These are phyloP conservation scores for Astyanax mexicanus DNA, from an alignment of 2,797 vertebrate genomes.

Conservation along the genomic window DNA sequence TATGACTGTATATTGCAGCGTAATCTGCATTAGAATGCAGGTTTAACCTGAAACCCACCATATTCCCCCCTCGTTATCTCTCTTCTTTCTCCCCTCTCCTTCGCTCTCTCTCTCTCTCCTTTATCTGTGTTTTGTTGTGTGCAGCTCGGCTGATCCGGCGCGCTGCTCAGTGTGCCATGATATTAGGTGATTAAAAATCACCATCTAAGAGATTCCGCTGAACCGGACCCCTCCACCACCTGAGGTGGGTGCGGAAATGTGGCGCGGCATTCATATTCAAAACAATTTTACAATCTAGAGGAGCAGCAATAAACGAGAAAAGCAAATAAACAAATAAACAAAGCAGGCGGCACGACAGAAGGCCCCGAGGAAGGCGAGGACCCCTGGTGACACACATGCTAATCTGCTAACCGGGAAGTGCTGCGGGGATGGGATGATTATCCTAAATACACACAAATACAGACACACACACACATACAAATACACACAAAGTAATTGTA, in stretches of 20 bases:
- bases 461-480: neutral
- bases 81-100: too few relatives aligned
- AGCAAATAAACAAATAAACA: conserved; percentile 64
- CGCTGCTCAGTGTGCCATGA: conserved; percentile 70
- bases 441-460: neutral
- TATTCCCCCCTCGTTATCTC: too few relatives aligned
- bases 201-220: conserved; percentile 66
- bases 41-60: too few relatives aligned
- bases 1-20: too few relatives aligned
- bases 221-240: conserved; percentile 29
- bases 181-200: conserved; percentile 80
- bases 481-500: too few relatives aligned
- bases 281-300: conserved; percentile 57
- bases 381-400: conserved; percentile 49
- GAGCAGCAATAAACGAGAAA: conserved; percentile 59
- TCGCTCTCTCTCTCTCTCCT: neutral
- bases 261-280: conserved; percentile 70
- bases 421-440: too few relatives aligned
- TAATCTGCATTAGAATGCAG: too few relatives aligned
- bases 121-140: neutral
- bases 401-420: neutral
- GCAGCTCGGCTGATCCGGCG: neutral
- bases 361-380: conserved; percentile 53
- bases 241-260: neutral
- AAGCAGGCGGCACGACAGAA: conserved; percentile 65